phyloP scores from a whole-genome alignment of 2,797 vertebrate genomes.

The Melanotaenia pygmaea region DNA sequence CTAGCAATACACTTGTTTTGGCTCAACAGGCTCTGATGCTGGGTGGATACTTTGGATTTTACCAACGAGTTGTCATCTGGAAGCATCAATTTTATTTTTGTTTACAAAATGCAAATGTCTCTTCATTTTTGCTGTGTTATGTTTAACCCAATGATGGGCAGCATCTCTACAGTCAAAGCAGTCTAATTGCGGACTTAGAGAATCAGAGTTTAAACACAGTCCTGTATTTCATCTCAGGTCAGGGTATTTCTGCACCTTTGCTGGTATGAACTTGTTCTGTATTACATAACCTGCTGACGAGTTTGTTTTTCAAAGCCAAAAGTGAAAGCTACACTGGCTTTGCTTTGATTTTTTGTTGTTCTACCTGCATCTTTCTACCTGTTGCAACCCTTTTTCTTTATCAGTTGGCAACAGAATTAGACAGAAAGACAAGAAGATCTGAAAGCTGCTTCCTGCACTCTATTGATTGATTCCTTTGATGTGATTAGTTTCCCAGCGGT shows the following conservation, averaged over 20 bases:
- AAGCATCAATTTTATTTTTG: constrained; percentile 8
- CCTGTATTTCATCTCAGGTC: constrained; percentile 20
- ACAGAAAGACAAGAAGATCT: neutral
- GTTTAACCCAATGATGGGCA: neutral
- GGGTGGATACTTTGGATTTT: neutral
- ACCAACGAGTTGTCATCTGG: neutral
- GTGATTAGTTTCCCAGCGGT: constrained; percentile 26
- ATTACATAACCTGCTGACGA: constrained; percentile 29
- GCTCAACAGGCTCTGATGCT: constrained; percentile 4
- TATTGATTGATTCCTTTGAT: constrained; percentile 33
- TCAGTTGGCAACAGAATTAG: constrained; percentile 3
- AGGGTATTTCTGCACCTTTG: constrained; percentile 25
- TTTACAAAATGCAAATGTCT: neutral
- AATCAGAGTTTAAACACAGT: constrained; percentile 42
- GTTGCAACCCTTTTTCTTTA: neutral
- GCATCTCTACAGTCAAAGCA: constrained; percentile 9
- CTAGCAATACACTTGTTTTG: constrained; percentile 24
- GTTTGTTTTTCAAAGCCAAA: constrained; percentile 16
- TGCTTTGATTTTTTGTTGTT: neutral
- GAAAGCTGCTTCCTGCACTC: constrained; percentile 6
- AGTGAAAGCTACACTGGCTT: constrained; percentile 3
- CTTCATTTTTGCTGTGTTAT: neutral
- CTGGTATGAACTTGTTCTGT: constrained; percentile 13
- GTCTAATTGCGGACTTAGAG: constrained; percentile 39
- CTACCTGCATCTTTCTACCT: neutral